Percentiles rank a stretch among this genome's conserved stretches.
Evolutionary conservation across 2,888 invertebrate genomes (phyloP).

Genomic region (Aromia moschata): DNA sequence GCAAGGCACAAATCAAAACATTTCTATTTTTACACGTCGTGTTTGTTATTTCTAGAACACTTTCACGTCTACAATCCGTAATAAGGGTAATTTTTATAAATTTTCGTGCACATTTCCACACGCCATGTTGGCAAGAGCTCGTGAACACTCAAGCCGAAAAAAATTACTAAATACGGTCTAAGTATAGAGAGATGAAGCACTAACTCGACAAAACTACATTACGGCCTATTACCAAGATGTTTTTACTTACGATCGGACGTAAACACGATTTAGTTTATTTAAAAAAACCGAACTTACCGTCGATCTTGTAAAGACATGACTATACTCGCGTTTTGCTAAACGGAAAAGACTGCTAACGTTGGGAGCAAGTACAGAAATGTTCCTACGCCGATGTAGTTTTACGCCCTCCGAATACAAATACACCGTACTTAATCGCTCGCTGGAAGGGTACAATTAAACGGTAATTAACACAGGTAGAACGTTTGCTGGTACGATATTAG

Average conservation of each 20-base stretch:
- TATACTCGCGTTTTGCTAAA: constrained; percentile 76
- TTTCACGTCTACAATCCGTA: background rate
- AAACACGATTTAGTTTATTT: constrained; percentile 33
- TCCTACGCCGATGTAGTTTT: constrained; percentile 59
- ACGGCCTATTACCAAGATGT: constrained; percentile 22
- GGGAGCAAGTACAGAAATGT: constrained; percentile 59
- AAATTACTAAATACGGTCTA: constrained; percentile 36
- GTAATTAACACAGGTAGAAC: background rate
- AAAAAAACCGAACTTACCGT: constrained; percentile 74
- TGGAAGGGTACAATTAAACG: background rate
- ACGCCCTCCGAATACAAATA: background rate
- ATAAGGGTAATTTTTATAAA: constrained; percentile 7
- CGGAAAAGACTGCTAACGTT: constrained; percentile 69
- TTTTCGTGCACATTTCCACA: constrained; percentile 45
- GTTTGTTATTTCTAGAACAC: constrained; percentile 10
- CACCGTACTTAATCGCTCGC: background rate
- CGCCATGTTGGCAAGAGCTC: constrained; percentile 71
- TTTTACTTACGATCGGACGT: constrained; percentile 35
- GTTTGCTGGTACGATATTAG: background rate
- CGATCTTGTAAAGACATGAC: constrained; percentile 85
- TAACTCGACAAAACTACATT: constrained; percentile 25
- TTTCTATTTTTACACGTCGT: constrained; percentile 13
- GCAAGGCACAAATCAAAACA: background rate
- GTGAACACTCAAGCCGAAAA: constrained; percentile 57
- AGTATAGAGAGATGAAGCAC: constrained; percentile 41